Evolutionary conservation across 2,888 invertebrate species (phyloP).

Genomic region (Ectemnius lituratus): DNA sequence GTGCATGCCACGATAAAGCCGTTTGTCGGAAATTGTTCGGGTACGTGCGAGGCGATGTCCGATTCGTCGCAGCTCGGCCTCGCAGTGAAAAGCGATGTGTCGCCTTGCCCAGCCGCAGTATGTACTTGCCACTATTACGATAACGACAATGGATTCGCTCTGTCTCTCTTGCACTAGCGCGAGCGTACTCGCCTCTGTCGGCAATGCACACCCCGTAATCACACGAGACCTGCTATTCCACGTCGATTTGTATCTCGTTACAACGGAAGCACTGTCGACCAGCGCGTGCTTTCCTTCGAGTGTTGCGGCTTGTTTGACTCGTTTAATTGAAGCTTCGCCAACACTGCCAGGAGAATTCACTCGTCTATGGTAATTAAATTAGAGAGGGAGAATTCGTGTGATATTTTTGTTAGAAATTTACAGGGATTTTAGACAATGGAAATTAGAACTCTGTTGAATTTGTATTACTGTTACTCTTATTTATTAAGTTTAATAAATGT

Average conservation of each 20-base stretch:
- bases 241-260: constrained; percentile 1
- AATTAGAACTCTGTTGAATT: too few species aligned
- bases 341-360: background rate
- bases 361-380: too few species aligned
- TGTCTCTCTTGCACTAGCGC: too few species aligned
- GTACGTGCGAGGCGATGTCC: constrained; percentile 19
- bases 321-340: background rate
- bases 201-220: constrained; percentile 9
- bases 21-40: constrained; percentile 29
- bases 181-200: background rate
- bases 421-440: too few species aligned
- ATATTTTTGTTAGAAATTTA: too few species aligned
- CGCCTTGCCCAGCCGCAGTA: constrained; percentile 19
- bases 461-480: too few species aligned
- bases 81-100: constrained; percentile 31
- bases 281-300: background rate
- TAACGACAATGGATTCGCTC: constrained; percentile 7
- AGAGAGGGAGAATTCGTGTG: too few species aligned
- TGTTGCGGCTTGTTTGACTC: background rate
- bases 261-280: background rate
- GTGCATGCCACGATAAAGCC: constrained; percentile 33
- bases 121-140: constrained; percentile 26
- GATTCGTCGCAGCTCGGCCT: constrained; percentile 38
- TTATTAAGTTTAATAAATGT: too few species aligned
- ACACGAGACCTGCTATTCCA: constrained; percentile 6